A percentile compares a stretch with the other conserved stretches of the same genome.
Conservation (phyloP, 2,113 vertebrate genomes). For the Glareola pratincola region DNA sequence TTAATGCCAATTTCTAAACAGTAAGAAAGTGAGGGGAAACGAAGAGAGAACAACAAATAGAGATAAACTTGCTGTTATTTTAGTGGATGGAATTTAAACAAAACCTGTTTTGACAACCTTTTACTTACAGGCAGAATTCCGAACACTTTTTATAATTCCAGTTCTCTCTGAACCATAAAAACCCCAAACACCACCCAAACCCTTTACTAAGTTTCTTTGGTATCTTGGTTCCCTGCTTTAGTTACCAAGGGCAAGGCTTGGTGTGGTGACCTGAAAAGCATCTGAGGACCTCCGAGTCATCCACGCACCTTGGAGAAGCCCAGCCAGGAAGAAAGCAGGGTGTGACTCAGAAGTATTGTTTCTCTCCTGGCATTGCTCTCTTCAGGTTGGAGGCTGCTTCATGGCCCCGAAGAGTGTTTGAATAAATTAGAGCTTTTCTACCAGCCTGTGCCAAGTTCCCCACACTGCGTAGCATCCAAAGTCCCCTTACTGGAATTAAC, state of each 20-base stretch:
- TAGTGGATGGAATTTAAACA: background rate
- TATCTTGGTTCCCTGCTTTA: background rate
- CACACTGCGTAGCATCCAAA: background rate
- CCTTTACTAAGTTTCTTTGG: background rate
- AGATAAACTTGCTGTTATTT: background rate
- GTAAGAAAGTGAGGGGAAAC: background rate
- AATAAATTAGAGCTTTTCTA: slow-evolving; percentile 1
- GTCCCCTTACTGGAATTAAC: background rate
- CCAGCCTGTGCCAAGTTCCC: background rate
- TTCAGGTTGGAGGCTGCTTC: background rate
- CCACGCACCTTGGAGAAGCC: background rate
- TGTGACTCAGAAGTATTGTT: background rate
- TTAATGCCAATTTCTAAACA: background rate
- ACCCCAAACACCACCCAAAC: fast-evolving
- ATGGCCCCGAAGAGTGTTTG: background rate
- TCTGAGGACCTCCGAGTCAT: background rate
- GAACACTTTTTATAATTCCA: background rate
- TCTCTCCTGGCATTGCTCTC: background rate
- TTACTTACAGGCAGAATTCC: background rate
- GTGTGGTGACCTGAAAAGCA: background rate
- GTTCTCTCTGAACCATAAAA: background rate
- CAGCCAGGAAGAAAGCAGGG: background rate
- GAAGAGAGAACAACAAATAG: background rate
- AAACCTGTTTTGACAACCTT: background rate
- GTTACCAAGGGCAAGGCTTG: background rate